Conservation (phyloP, 2,797 vertebrate genomes). For the Poecile montanus region DNA sequence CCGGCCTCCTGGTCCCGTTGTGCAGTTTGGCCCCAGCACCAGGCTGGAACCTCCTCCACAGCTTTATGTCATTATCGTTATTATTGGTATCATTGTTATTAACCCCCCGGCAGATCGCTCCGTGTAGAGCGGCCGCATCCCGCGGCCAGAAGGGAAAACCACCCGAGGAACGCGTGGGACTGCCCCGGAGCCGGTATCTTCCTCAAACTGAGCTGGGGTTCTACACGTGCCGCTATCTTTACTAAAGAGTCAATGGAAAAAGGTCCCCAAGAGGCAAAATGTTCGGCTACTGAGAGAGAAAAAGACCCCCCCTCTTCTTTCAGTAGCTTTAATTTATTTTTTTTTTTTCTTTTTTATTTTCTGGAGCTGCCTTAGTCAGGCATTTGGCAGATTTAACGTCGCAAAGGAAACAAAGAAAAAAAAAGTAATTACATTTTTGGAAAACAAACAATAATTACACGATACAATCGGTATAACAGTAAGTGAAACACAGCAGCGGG, state of each 20-base stretch:
- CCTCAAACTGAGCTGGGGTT: neutral
- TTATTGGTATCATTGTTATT: neutral
- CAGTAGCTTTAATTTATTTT: neutral
- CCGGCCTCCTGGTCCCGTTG: neutral
- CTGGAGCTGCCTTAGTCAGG: neutral
- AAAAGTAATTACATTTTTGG: slow-evolving; percentile 76
- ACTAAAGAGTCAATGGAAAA: neutral
- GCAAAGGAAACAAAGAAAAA: slow-evolving; percentile 51
- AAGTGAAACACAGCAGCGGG: slow-evolving; percentile 51
- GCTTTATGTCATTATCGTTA: neutral
- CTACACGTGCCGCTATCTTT: neutral
- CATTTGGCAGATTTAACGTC: slow-evolving; percentile 45
- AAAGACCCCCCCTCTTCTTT: neutral
- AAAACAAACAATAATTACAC: slow-evolving; percentile 78
- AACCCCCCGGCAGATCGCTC: neutral
- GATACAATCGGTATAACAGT: slow-evolving; percentile 64
- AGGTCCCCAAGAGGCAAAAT: neutral
- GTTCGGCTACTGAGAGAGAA: neutral
- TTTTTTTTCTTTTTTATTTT: neutral
- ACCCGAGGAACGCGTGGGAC: neutral
- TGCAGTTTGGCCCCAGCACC: neutral
- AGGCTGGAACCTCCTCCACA: neutral
- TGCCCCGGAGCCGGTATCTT: neutral
- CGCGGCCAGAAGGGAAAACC: neutral
- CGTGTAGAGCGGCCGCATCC: neutral